Conservation (phyloP, 2,113 vertebrate genomes). For the Barbus barbus region DNA sequence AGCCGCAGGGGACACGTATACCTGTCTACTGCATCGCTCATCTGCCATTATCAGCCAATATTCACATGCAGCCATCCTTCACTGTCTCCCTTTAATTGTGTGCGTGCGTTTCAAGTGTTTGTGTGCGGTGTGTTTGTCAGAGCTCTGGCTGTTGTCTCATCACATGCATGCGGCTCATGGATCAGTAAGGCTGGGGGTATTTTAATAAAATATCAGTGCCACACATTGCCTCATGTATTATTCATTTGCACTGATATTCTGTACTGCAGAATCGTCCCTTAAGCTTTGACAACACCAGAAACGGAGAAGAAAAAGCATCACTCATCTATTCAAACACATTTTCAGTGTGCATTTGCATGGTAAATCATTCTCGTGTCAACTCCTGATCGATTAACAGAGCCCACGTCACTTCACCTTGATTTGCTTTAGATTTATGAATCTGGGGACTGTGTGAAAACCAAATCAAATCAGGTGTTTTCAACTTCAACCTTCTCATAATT, state of each 20-base stretch:
- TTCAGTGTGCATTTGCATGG: neutral
- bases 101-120: slow-evolving; percentile 1
- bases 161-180: neutral
- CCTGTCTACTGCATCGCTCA: slow-evolving; percentile 19
- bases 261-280: neutral
- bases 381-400: neutral
- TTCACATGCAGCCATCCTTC: slow-evolving; percentile 21
- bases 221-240: slow-evolving; percentile 38
- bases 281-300: slow-evolving; percentile 5
- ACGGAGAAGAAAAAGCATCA: neutral
- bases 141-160: slow-evolving; percentile 25
- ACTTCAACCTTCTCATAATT: neutral
- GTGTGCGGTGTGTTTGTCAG: neutral
- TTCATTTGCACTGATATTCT: slow-evolving; percentile 19
- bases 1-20: neutral
- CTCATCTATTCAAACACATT: neutral
- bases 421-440: slow-evolving; percentile 7
- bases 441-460: neutral
- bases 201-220: slow-evolving; percentile 39
- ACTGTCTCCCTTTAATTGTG: neutral
- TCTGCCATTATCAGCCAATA: slow-evolving; percentile 21
- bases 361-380: neutral
- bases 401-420: neutral
- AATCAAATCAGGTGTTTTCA: neutral
- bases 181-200: slow-evolving; percentile 11